Evolutionary conservation across 2,797 vertebrate species (phyloP).

Genomic region (Pitangus sulphuratus): DNA sequence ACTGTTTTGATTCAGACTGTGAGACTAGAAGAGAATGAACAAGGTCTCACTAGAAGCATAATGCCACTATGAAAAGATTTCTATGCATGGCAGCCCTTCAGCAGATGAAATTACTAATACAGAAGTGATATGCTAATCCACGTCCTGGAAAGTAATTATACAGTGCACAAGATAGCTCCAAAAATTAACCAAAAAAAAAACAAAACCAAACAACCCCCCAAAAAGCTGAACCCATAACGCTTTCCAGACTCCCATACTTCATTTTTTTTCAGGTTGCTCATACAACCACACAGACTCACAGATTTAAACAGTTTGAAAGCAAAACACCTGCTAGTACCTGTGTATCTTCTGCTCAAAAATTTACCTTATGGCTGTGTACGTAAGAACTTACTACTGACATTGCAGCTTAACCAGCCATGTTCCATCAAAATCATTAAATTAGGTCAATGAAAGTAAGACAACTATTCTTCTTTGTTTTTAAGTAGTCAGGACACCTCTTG

Average conservation of each 20-base stretch:
- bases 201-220: rapidly evolving
- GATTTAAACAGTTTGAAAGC: background rate
- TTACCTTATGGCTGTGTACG: background rate
- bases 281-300: background rate
- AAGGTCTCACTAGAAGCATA: background rate
- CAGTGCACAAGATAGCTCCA: background rate
- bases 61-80: background rate
- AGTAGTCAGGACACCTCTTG: background rate
- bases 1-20: background rate
- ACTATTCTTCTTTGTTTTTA: background rate
- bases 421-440: background rate
- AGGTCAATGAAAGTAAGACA: background rate
- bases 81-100: background rate
- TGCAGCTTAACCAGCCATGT: background rate
- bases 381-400: background rate
- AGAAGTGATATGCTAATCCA: background rate
- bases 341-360: background rate
- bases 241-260: background rate
- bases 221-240: background rate
- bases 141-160: background rate
- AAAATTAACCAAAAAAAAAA: background rate
- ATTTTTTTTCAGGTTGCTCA: background rate
- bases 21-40: background rate
- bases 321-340: background rate
- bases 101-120: background rate